Evolutionary conservation across 1,140 invertebrate species (phyloP).

Genomic region (Pseudachorutes palmiensis): DNA sequence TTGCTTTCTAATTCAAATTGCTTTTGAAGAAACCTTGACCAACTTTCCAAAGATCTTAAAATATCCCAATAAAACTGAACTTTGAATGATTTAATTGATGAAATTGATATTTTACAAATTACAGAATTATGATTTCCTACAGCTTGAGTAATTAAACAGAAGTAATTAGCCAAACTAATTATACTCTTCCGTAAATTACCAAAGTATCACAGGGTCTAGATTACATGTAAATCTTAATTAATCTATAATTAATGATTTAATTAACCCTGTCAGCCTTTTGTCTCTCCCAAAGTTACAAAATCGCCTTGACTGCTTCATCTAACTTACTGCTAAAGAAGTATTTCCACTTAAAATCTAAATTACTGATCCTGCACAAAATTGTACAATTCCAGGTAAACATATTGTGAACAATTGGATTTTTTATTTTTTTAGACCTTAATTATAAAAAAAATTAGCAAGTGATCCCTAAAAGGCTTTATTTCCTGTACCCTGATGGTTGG

Average conservation of each 20-base stretch:
- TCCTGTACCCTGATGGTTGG: not conserved
- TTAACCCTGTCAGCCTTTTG: not conserved
- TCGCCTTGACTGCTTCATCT: too few relatives aligned
- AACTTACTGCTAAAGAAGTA: not conserved
- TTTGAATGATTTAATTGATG: not conserved
- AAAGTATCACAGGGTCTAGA: constrained; percentile 5
- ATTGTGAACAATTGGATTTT: not conserved
- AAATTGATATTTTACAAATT: not conserved
- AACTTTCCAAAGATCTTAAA: not conserved
- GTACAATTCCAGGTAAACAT: not conserved
- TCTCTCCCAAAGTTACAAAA: too few relatives aligned
- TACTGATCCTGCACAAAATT: not conserved
- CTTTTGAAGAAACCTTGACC: too few relatives aligned
- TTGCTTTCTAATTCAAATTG: too few relatives aligned
- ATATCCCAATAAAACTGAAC: not conserved
- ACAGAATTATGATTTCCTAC: not conserved
- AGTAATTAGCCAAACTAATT: not conserved
- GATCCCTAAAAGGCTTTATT: not conserved
- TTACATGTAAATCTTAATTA: not conserved
- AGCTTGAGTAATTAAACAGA: not conserved
- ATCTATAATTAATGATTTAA: not conserved
- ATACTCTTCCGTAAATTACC: not conserved
- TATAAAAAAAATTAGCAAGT: not conserved
- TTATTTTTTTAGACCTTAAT: not conserved
- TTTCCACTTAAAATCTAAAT: too few relatives aligned